Evolutionary conservation across 2,888 invertebrate species (phyloP), one percentile per base, ranked within the genome.

Genomic region (Caenorhabditis panamensis): DNA sequence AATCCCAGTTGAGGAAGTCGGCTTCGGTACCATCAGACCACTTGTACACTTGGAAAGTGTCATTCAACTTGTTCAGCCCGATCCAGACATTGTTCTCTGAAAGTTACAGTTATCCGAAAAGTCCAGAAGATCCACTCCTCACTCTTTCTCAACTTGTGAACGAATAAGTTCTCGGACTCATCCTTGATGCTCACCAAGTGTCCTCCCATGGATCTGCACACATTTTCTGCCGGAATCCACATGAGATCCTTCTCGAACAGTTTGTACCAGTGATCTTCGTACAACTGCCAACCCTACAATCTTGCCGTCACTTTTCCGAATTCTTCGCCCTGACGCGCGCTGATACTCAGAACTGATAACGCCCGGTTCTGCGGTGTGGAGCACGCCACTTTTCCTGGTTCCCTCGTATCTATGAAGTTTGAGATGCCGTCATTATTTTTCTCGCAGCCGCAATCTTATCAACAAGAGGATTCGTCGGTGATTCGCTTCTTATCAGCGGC

Each of bases 51-150:
- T 87, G 87, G 11, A 82, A 71, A 1, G 82, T 69, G 47, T 84
- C 84, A 61, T 85, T 85, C 31, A 89, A 67, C 64, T 89, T 89
- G 76, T 89, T 89, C 66, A 89, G 68, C 3, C 89, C 89, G 58
- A 89, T 89, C 89, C 89, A 89, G 49, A 89, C 85, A 69, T 89
- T 89, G 79, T 85, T 89, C 72, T 89, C 89, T 88, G 66, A n/a
- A 84, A 58, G n/a, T 3, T 16, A 36, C 26, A 47, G 4, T 24
- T n/a, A n/a, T n/a, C n/a, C n/a, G n/a, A n/a, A n/a, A n/a, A n/a
- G n/a, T n/a, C n/a, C n/a, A n/a, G n/a, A n/a, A n/a, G n/a, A n/a
- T n/a, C n/a, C 11, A 18, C 13, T 0, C 6, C 58, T 49, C 37
- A 89, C 89, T 89, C 63, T 88, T 89, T 53, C 89, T 71, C 13